Evolutionary conservation across 1,140 invertebrate genomes (phyloP).

Genomic region (Euschistus heros): DNA sequence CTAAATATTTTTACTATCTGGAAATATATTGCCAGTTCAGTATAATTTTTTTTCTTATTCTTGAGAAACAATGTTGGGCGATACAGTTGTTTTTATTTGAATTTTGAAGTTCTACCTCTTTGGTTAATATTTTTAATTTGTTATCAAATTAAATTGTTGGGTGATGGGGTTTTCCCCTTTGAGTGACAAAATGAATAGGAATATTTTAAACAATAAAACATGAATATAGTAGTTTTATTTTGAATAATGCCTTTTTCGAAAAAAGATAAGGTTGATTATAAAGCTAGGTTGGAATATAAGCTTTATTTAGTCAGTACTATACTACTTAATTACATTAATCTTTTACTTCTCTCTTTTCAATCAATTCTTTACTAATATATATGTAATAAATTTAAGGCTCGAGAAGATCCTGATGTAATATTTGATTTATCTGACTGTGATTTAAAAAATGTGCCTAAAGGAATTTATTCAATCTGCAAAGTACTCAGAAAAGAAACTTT

Average conservation of each 20-base stretch:
- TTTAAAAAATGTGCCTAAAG: conserved; percentile 53
- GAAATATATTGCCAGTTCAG: too few species aligned
- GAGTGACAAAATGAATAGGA: too few species aligned
- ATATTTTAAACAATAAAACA: too few species aligned
- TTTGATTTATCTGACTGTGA: conserved; percentile 65
- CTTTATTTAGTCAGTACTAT: conserved; percentile 47
- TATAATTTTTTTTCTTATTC: too few species aligned
- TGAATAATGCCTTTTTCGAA: conserved; percentile 25
- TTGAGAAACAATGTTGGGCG: too few species aligned
- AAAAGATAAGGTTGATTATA: conserved; percentile 39
- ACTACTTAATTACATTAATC: neutral
- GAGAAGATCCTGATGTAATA: conserved; percentile 59
- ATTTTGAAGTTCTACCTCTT: too few species aligned
- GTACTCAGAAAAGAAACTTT: conserved; percentile 62
- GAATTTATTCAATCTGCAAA: conserved; percentile 63
- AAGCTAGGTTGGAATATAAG: conserved; percentile 57
- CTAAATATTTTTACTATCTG: too few species aligned
- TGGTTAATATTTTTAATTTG: too few species aligned
- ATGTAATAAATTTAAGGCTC: conserved; percentile 41
- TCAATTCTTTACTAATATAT: neutral
- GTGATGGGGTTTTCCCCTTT: too few species aligned
- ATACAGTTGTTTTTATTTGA: too few species aligned
- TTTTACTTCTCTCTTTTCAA: conserved; percentile 25
- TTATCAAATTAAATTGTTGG: too few species aligned
- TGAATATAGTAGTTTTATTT: too few species aligned